Base-by-base conservation (phyloP, 1,140 invertebrate species). In the Arion vulgaris region DNA sequence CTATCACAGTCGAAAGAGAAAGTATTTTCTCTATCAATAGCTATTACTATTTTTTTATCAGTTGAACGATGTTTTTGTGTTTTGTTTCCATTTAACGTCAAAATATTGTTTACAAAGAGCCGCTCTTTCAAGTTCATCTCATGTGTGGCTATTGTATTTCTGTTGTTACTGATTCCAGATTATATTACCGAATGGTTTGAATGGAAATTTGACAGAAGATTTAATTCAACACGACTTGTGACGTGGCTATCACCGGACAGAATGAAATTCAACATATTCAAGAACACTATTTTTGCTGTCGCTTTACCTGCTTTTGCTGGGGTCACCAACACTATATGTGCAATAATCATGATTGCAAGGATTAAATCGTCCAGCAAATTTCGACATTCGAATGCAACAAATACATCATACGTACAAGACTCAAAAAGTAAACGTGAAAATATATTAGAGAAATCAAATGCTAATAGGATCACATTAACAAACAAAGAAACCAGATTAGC, bases 261-360 rank as follows among this genome's bases (percentile, higher is more conserved):
- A 4, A 13, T 34, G 0, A 41, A 73, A 39, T 41, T 73, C n/a
- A 38, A 39, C 7, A 1, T 49, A 2, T 39, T 41, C 28, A 73
- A 41, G 23, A 49, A 73, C 36, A 28, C 41, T 41, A 26, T 73
- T 28, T 41, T 49, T 11, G 38, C 38, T 0, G 34, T 36, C 36
- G 11, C 41, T 2, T 19, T 73, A n/a, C 71, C 71, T 41, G 17
- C 41, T 34, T 73, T 73, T 32, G 36, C 71, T 41, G 36, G 41
- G 1, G 71, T 49, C 1, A 34, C 41, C 38, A 49, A 7, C 26
- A 73, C 41, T 2, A 39, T 39, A 4, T 73, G 71, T 32, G 71
- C 71, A 26, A 13, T 73, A 41, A 23, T 73, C n/a, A 73, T 73
- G 71, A 41, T 49, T 38, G 32, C 11, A 39, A 73, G n/a, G 71